Conservation (phyloP, 2,888 invertebrate genomes). For the Parnassius glacialis region DNA sequence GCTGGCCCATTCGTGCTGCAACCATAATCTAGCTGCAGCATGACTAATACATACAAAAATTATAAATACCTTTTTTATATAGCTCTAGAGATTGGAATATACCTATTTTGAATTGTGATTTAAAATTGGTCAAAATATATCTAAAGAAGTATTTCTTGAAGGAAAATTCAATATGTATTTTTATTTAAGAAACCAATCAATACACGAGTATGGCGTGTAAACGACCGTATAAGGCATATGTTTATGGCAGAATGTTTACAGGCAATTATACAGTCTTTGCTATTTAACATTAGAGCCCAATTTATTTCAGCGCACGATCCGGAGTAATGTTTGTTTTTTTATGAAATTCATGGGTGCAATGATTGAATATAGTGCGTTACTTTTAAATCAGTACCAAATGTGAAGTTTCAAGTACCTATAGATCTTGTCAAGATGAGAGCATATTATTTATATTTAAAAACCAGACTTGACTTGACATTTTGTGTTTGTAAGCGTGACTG, state of each 20-base stretch:
- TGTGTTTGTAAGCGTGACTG: too few species aligned
- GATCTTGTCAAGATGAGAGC: background rate
- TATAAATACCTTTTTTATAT: too few species aligned
- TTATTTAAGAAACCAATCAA: background rate
- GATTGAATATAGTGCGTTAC: conserved; percentile 19
- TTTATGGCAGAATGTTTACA: background rate
- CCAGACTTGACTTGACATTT: background rate
- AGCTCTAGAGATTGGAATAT: too few species aligned
- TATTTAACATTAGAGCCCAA: background rate
- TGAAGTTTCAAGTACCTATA: conserved; percentile 4
- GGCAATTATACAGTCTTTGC: background rate
- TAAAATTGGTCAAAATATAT: too few species aligned
- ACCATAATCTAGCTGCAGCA: too few species aligned
- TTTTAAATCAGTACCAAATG: conserved; percentile 11
- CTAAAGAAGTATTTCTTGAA: too few species aligned
- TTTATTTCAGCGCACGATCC: background rate
- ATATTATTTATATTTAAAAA: background rate
- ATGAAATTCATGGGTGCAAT: conserved; percentile 17
- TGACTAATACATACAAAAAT: too few species aligned
- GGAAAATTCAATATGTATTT: background rate
- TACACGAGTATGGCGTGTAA: background rate
- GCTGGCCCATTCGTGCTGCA: too few species aligned
- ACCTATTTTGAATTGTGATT: too few species aligned
- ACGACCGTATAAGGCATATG: background rate
- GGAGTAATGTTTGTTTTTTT: conserved; percentile 7